These are phyloP conservation scores for Contarinia nasturtii DNA, from an alignment of 1,140 invertebrate species.

Conservation along the genomic window DNA sequence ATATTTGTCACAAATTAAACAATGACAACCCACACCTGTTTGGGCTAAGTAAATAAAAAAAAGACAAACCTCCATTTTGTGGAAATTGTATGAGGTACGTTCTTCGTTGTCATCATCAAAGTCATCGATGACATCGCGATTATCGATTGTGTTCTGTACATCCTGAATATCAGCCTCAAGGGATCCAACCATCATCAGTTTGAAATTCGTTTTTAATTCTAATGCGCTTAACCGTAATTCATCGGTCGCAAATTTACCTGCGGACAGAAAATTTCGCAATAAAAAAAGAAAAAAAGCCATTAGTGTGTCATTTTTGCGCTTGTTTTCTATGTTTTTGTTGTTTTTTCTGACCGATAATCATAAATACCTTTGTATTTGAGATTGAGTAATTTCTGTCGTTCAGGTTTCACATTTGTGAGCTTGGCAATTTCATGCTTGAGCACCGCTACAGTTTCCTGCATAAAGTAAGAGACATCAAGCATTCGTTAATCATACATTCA, in stretches of 20 bases:
- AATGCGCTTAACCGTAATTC: conserved; percentile 45
- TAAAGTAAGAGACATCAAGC: too few relatives aligned
- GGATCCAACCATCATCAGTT: conserved; percentile 95
- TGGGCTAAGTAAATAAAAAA: not conserved
- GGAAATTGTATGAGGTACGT: too few relatives aligned
- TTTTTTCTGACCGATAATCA: conserved; percentile 11
- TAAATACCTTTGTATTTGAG: conserved; percentile 70
- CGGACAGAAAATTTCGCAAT: conserved; percentile 8
- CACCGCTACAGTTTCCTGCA: conserved; percentile 53
- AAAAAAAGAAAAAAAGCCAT: not conserved
- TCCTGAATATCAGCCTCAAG: conserved; percentile 77
- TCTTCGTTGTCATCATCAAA: conserved; percentile 76
- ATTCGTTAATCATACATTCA: too few relatives aligned
- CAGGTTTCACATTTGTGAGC: conserved; percentile 34
- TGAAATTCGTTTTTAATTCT: conserved; percentile 69
- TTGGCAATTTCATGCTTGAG: conserved; percentile 40
- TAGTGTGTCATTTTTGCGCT: not conserved
- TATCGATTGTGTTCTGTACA: conserved; percentile 53
- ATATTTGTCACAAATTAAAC: too few relatives aligned
- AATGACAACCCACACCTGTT: too few relatives aligned
- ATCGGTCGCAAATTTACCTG: conserved; percentile 68
- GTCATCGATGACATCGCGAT: conserved; percentile 71
- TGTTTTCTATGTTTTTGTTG: too few relatives aligned
- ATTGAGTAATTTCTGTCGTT: conserved; percentile 84
- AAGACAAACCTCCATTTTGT: conserved; percentile 17